Base-by-base conservation (phyloP, 2,113 vertebrate genomes). In the Microtus oregoni region DNA sequence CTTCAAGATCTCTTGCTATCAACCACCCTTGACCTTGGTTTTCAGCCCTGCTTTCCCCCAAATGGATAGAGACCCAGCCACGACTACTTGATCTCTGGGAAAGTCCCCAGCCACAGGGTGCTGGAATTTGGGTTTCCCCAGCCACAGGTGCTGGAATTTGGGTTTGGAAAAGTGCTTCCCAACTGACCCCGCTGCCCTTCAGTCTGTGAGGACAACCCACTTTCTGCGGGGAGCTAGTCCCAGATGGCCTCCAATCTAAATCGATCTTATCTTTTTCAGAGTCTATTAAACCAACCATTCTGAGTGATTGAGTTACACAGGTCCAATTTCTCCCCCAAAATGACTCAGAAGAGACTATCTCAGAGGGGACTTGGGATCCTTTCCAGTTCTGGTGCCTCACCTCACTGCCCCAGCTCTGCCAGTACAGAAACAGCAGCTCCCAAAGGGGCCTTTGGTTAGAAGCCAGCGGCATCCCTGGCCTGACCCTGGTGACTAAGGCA, bases 401-500 rank as follows among this genome's bases (percentile, higher is more conserved):
- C 1, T 8, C n/a, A 15, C 58, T 30, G 10, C 7, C 79, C 65
- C 12, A 61, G 89, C 76, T 76, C 44, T 9, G 41, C 73, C n/a
- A 75, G 61, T 78, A 70, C 75, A 93, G 76, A 87, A 90, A 89
- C 58, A 35, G 85, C 86, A 41, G 12, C 44, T 95, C 61, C 96
- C 88, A 73, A 30, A 41, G 94, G 72, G 81, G 86, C 19, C 47
- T 3, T 35, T 50, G 26, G 68, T 94, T 95, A 86, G 90, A 78
- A 73, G 61, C 83, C 78, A 87, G 41, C 26, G 41, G 9, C 52
- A 63, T 83, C 76, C 90, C 17, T 32, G 55, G 70, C 90, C 90
- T 87, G 95, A 15, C 70, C 63, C 5, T 3, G 0, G 55, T 92
- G 96, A 97, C 94, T 73, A 86, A 96, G 89, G 65, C 28, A 7